phyloP scores from a whole-genome alignment of 2,888 invertebrate species.

The Pyrrhosoma nymphula region DNA sequence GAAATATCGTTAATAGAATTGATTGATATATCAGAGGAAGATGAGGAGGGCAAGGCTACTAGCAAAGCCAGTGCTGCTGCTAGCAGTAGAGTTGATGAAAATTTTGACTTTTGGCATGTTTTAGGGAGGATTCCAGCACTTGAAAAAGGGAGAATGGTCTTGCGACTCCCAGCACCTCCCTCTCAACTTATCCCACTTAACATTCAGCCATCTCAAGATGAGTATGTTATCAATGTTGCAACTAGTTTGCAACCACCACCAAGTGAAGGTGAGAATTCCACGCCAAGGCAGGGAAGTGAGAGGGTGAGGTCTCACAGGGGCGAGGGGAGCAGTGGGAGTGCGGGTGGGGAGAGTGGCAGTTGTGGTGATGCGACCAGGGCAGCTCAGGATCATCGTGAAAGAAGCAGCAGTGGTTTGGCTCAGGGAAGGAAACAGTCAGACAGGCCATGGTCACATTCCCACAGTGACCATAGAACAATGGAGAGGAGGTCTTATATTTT shows the following conservation, averaged over 20 bases:
- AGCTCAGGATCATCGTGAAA: background rate
- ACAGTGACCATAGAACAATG: background rate
- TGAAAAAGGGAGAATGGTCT: background rate
- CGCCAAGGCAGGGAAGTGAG: background rate
- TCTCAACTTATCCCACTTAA: constrained; percentile 51
- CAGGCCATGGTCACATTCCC: background rate
- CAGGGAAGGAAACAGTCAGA: background rate
- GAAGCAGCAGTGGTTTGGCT: background rate
- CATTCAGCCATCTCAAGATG: background rate
- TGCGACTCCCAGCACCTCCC: constrained; percentile 33
- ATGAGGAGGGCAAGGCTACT: constrained; percentile 20
- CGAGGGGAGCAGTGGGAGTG: background rate
- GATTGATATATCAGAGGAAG: constrained; percentile 58
- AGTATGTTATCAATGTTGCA: constrained; percentile 13
- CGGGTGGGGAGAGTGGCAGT: background rate
- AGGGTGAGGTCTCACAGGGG: background rate
- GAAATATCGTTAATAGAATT: constrained; percentile 58
- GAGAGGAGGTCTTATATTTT: background rate
- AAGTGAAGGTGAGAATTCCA: background rate
- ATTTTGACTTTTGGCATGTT: constrained; percentile 43
- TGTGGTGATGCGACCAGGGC: background rate
- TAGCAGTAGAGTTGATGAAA: background rate
- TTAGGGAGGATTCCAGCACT: constrained; percentile 41
- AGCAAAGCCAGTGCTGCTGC: background rate
- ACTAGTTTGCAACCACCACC: background rate